Evolutionary conservation across 2,888 invertebrate genomes (phyloP).

Genomic region (Tetranychus truncatus): DNA sequence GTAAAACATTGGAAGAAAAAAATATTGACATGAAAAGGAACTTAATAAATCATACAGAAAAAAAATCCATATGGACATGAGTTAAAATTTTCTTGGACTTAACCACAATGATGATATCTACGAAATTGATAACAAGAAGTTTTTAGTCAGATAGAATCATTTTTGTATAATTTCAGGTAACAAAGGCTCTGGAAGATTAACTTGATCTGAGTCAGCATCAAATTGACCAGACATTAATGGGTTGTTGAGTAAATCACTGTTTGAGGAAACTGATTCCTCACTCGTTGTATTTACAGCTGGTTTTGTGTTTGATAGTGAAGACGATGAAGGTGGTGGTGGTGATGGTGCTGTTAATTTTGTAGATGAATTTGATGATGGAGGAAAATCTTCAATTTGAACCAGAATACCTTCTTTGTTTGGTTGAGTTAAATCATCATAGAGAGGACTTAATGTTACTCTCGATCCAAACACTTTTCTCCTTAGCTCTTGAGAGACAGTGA

Average conservation of each 20-base stretch:
- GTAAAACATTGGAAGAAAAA: too few relatives aligned
- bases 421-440: background rate
- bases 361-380: background rate
- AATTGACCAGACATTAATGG: slow-evolving; percentile 9
- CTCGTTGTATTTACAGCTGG: slow-evolving; percentile 7
- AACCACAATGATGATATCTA: background rate
- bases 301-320: background rate
- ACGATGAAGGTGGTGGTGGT: background rate
- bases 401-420: background rate
- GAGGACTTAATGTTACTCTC: background rate
- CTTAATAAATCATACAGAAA: too few relatives aligned
- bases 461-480: slow-evolving; percentile 9
- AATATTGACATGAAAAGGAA: too few relatives aligned
- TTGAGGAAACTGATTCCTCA: background rate
- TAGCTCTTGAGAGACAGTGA: background rate
- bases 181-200: slow-evolving; percentile 7
- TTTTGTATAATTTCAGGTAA: slow-evolving; percentile 9
- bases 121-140: background rate
- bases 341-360: too few relatives aligned
- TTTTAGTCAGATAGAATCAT: background rate
- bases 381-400: slow-evolving; percentile 2
- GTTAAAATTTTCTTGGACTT: background rate
- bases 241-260: background rate
- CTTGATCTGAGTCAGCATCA: background rate
- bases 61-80: too few relatives aligned